phyloP scores from a whole-genome alignment of 2,113 vertebrate genomes.

The Hydropotes inermis region DNA sequence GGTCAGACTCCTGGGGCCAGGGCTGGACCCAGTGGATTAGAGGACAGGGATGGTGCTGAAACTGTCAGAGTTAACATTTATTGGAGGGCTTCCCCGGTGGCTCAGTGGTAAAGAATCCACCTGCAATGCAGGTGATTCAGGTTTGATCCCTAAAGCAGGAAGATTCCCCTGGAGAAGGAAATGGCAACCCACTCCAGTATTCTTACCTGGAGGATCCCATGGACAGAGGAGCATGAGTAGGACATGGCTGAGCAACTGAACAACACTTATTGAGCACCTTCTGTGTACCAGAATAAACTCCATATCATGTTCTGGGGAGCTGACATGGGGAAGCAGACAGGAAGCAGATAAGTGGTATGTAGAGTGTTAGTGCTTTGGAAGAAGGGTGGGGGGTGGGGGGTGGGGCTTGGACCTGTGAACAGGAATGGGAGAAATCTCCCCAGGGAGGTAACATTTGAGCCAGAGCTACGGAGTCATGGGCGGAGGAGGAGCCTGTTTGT shows the following conservation, averaged over 20 bases:
- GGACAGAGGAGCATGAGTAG: not conserved
- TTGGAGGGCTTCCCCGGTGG: not conserved
- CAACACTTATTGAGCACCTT: not conserved
- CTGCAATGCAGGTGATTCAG: not conserved
- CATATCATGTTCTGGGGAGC: not conserved
- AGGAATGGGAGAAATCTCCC: not conserved
- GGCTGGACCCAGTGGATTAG: not conserved
- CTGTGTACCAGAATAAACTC: not conserved
- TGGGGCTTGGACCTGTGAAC: not conserved
- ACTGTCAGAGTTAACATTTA: not conserved
- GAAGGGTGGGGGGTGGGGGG: not conserved
- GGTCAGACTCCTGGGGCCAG: not conserved
- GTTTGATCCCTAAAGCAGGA: not conserved
- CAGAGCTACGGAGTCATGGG: not conserved
- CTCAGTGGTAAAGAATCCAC: not conserved
- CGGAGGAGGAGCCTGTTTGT: not conserved
- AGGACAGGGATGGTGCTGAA: not conserved
- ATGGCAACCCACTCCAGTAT: not conserved
- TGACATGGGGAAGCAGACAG: not conserved
- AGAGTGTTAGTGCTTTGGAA: not conserved
- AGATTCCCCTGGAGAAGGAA: not conserved
- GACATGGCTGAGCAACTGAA: not conserved
- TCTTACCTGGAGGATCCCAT: not conserved
- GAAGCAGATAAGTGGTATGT: too few relatives aligned
- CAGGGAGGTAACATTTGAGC: not conserved